Conservation (phyloP, 2,797 vertebrate genomes). For the Etheostoma perlongum region DNA sequence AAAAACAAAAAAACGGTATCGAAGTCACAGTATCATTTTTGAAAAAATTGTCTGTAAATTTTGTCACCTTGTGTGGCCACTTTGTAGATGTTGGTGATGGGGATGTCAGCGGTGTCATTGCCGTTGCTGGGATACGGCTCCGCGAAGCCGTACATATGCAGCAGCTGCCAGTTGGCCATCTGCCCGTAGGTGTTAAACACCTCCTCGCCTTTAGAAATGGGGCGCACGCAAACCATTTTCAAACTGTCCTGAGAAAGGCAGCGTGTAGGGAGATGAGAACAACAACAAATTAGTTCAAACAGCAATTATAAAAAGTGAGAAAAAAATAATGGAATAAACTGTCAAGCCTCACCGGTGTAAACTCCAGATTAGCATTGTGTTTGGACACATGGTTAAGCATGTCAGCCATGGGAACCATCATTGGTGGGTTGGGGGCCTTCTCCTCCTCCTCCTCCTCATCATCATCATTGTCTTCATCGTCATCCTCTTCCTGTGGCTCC, state of each 20-base stretch:
- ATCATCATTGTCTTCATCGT: slow-evolving; percentile 64
- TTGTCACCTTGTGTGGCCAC: slow-evolving; percentile 85
- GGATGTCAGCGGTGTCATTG: slow-evolving; percentile 92
- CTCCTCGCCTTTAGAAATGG: slow-evolving; percentile 87
- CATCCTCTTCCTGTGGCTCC: slow-evolving; percentile 86
- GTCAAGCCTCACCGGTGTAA: slow-evolving; percentile 85
- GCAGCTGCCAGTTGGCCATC: slow-evolving; percentile 96
- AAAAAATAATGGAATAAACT: too few relatives aligned
- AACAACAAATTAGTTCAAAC: too few relatives aligned
- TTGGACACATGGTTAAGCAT: slow-evolving; percentile 93
- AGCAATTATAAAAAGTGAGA: too few relatives aligned
- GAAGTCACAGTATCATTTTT: too few relatives aligned
- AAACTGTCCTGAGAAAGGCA: slow-evolving; percentile 84
- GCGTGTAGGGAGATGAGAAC: background rate
- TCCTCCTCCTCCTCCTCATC: slow-evolving; percentile 86
- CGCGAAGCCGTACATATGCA: slow-evolving; percentile 97
- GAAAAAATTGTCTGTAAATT: background rate
- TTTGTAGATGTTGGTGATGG: slow-evolving; percentile 84
- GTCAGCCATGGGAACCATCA: slow-evolving; percentile 99
- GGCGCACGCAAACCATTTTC: slow-evolving; percentile 90
- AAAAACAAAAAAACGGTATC: too few relatives aligned
- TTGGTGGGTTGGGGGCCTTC: slow-evolving; percentile 86
- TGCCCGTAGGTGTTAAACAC: slow-evolving; percentile 97
- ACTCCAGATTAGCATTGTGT: slow-evolving; percentile 95
- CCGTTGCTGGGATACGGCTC: slow-evolving; percentile 89